Evolutionary conservation across 1,140 invertebrate species (phyloP), one percentile per base, ranked within the genome.

Genomic region (Parasteatoda tepidariorum): DNA sequence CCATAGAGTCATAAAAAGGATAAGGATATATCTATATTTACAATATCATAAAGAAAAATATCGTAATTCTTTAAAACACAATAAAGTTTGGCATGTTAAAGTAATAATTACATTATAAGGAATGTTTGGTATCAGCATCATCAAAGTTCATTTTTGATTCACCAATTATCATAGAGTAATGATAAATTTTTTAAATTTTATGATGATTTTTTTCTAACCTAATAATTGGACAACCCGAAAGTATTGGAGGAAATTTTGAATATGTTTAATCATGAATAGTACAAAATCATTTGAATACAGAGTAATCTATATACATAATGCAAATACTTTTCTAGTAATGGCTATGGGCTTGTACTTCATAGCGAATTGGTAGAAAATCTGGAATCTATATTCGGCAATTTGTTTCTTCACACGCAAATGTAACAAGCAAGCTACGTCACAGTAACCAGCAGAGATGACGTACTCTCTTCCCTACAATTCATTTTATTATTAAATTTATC

Each of bases 301-400:
- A 2, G 38, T 9, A 48, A 48, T 48, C 38, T 48, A 48, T 48
- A 13, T 48, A 48, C 38, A 48, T 61, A 31, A 73, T 75, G 73
- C 34, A 75, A 62, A 28, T 61, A 75, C 18, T n/a, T 38, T 62
- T 59, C 73, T 61, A 61, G 62, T 48, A 13, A 75, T 75, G 26
- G 55, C 59, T 62, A 75, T 75, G 73, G 73, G 73, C 73, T 75
- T 75, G 59, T 61, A 75, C 59, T 75, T 30, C 33, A 31, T 61
- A 61, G 73, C 55, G 41, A 61, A 73, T 30, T 59, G 73, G 57
- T 75, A 75, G 31, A 75, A 75, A 75, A 75, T 38, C 59, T 75
- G 73, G 33, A 75, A 75, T 48, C 73, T 75, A 75, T 61, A n/a
- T 31, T 48, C 48, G 18, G 38, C 34, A 11, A 62, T 61, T 28